Evolutionary conservation across 2,113 vertebrate genomes (phyloP).

Genomic region (Tetrao urogallus): DNA sequence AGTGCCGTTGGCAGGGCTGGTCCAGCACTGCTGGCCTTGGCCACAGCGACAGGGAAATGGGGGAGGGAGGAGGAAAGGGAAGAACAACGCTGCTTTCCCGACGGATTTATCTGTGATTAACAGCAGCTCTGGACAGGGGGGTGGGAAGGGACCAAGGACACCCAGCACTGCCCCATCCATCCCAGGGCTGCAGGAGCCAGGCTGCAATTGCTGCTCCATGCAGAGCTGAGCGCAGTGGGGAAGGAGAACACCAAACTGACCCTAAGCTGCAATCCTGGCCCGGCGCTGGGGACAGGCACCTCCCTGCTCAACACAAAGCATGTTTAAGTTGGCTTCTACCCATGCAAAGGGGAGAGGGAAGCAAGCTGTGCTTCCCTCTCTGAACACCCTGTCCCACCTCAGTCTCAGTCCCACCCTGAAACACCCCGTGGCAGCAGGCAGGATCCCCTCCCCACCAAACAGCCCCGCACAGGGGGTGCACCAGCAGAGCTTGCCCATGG

Average conservation of each 20-base stretch:
- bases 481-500: accelerated
- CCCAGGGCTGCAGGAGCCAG: not conserved
- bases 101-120: not conserved
- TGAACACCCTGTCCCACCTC: no score
- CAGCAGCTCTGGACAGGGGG: not conserved
- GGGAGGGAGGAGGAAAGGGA: not conserved
- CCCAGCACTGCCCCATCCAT: not conserved
- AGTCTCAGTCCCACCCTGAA: not conserved
- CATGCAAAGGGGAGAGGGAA: not conserved
- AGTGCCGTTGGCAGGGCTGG: not conserved
- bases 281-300: accelerated
- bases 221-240: not conserved
- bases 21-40: not conserved
- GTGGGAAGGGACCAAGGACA: not conserved
- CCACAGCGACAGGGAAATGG: not conserved
- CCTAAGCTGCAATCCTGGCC: not conserved
- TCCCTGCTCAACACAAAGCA: not conserved
- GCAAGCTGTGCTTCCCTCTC: not conserved
- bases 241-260: not conserved
- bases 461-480: accelerated
- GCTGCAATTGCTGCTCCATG: not conserved
- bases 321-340: not conserved
- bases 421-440: not conserved
- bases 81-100: not conserved
- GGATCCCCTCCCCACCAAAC: accelerated